Conservation (phyloP, 37 sponge, comb jelly and placozoan genomes). For the Oscarella lobularis region DNA sequence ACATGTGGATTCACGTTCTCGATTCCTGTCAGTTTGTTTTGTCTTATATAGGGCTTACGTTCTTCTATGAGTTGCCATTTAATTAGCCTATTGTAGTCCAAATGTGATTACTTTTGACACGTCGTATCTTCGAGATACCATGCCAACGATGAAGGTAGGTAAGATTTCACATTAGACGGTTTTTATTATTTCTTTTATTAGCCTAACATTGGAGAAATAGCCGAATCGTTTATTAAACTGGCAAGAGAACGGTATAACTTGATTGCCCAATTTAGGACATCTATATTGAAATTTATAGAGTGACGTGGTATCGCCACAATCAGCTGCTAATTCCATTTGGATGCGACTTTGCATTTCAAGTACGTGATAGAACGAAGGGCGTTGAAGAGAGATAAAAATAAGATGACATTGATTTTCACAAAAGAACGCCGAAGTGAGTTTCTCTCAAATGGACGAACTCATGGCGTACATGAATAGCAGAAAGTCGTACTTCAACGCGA, state of each 20-base stretch:
- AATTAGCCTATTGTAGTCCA: conserved; percentile 3
- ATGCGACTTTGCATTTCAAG: conserved; percentile 3
- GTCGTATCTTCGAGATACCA: background rate
- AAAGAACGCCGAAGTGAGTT: background rate
- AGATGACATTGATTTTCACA: no score
- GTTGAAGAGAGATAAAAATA: no score
- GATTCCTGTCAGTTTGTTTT: conserved; percentile 3
- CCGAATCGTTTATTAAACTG: background rate
- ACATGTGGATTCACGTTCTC: background rate
- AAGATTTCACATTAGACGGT: no score
- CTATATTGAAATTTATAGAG: background rate
- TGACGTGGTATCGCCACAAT: conserved; percentile 3
- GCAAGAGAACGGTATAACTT: conserved; percentile 4
- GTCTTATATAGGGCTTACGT: no score
- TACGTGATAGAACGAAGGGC: no score
- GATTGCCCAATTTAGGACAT: background rate
- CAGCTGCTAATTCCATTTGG: conserved; percentile 6
- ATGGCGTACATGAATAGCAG: background rate
- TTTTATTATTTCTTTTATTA: no score
- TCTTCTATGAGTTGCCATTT: no score
- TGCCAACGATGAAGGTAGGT: background rate
- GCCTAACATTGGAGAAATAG: no score
- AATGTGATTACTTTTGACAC: background rate
- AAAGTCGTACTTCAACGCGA: background rate
- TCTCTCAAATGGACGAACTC: conserved; percentile 3